Evolutionary conservation across 2,113 vertebrate genomes (phyloP), one percentile per base, ranked within the genome.

Genomic region (Quiscalus mexicanus): DNA sequence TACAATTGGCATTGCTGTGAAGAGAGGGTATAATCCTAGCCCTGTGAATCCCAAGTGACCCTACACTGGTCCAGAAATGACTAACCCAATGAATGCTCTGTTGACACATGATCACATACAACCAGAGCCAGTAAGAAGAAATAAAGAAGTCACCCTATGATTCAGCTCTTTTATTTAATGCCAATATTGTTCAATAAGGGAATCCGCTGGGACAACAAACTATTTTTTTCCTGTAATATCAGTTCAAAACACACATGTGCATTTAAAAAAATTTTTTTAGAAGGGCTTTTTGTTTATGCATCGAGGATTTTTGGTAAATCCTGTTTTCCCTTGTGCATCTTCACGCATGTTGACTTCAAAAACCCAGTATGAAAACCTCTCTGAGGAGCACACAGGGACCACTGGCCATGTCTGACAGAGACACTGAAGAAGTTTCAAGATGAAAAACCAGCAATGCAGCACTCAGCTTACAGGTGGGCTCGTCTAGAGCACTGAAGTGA

Each of bases 31-130:
- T 98, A 97, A 98, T 98, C 98, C 98, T 96, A 95, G 96, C 97
- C 97, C 96, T 97, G 96, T 95, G 97, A 98, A 98, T 98, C 98
- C 98, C 96, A 98, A 98, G 97, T 98, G 98, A 98, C 98, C 98
- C 94, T 97, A 95, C 98, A 94, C 89, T 97, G 97, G 97, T 98
- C 98, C 98, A 98, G 97, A 98, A 98, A 98, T 97, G 98, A 98
- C 98, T 97, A 98, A 98, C 98, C 97, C 97, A 96, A 97, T 98
- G 98, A 98, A 98, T 98, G 97, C 97, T 97, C 98, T 92, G 96
- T 98, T 98, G 98, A 98, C 98, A 98, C 98, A 97, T 98, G 98
- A 98, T 98, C 98, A 98, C 97, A 98, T 96, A 97, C 97, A 96
- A 96, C 96, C 96, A 97, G 97, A 98, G 98, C 98, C 97, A 96